Base-by-base conservation (phyloP, 2,797 vertebrate species). In the Arnoldichthys spilopterus region DNA sequence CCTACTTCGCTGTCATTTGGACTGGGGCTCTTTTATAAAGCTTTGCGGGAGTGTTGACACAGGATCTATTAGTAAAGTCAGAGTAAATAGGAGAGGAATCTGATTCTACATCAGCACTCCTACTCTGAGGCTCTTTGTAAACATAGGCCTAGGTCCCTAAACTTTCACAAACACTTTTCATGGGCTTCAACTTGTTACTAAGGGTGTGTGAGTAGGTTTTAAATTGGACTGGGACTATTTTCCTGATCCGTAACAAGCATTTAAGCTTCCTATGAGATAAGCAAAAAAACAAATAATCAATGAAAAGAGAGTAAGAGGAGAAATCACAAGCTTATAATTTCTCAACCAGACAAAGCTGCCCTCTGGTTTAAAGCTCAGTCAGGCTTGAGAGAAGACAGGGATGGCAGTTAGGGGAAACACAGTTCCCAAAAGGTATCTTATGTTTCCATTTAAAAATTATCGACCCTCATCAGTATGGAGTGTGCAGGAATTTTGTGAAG, bases 391-490 rank as follows among this genome's bases (percentile, higher is more conserved):
- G 16, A 56, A 59, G 59, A 82, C 18, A 67, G 18, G 22, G 45
- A 68, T 76, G 68, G 79, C 76, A 79, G 76, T 84, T 73, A 71
- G 9, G 51, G 71, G 53, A 73, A 56, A 67, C 3, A 53, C 28
- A 24, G n/a, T 63, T 63, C 34, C 32, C 32, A 32, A 32, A 28
- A 22, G 64, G 45, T 67, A 37, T 24, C 15, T 56, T 1, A 43
- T 15, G 28, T 66, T 54, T 34, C 15, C 6, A 12, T 32, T 64
- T 49, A 51, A 53, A 63, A 54, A 62, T 32, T 3, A 54, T 43
- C 28, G 66, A 24, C 22, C 37, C 12, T 76, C 73, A 37, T 11
- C 63, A 70, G 4, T 56, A 63, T 62, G 61, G 32, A 75, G 63
- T 64, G 47, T 24, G 32, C 5, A 72, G 22, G 43, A 79, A 70